phyloP scores from a whole-genome alignment of 2,797 vertebrate genomes.

The Pangasius djambal region DNA sequence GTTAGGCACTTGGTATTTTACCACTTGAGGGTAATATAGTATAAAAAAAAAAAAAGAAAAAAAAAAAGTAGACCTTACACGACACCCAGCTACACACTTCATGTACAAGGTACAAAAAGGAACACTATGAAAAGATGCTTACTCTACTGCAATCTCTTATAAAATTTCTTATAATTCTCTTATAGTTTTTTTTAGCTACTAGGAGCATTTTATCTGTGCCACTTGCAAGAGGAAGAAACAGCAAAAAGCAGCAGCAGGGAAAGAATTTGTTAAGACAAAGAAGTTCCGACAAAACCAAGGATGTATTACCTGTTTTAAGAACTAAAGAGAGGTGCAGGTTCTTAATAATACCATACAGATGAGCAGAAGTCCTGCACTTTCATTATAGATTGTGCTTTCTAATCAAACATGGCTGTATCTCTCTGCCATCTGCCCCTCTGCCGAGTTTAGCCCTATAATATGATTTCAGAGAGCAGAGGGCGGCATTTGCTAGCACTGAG shows the following conservation, averaged over 20 bases:
- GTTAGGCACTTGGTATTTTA: slow-evolving; percentile 95
- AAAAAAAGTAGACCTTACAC: slow-evolving; percentile 71
- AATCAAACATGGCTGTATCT: slow-evolving; percentile 28
- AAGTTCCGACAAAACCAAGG: slow-evolving; percentile 32
- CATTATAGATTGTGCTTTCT: slow-evolving; percentile 30
- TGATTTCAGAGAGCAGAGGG: slow-evolving; percentile 32
- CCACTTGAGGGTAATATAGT: slow-evolving; percentile 74
- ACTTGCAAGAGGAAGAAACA: slow-evolving; percentile 30
- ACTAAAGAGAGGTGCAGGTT: slow-evolving; percentile 8
- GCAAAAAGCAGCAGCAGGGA: slow-evolving; percentile 43
- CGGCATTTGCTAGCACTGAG: slow-evolving; percentile 14
- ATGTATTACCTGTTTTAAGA: neutral
- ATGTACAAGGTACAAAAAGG: slow-evolving; percentile 73
- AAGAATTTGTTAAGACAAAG: slow-evolving; percentile 33
- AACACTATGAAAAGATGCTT: slow-evolving; percentile 72
- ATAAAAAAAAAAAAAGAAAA: slow-evolving; percentile 42
- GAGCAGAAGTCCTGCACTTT: slow-evolving; percentile 14
- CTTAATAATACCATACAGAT: slow-evolving; percentile 8
- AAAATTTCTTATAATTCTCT: slow-evolving; percentile 62
- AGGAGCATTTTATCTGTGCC: slow-evolving; percentile 41
- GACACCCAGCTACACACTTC: slow-evolving; percentile 67
- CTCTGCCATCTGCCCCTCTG: slow-evolving; percentile 12
- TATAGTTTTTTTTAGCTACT: slow-evolving; percentile 12
- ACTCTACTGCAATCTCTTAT: slow-evolving; percentile 68
- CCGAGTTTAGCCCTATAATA: slow-evolving; percentile 45